phyloP scores from a whole-genome alignment of 2,797 vertebrate genomes.

The Eurystomus glaucurus region DNA sequence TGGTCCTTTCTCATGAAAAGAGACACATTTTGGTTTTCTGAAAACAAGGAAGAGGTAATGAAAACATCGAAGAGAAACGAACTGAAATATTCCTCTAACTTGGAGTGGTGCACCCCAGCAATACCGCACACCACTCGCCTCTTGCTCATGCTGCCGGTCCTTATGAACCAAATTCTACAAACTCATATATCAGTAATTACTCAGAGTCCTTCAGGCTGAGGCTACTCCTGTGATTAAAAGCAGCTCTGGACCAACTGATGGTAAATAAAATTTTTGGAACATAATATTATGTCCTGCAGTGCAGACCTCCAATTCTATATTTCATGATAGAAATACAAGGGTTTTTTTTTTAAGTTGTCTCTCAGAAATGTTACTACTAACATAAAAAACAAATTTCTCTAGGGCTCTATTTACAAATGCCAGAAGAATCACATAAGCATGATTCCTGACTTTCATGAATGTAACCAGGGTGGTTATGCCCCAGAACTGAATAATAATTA shows the following conservation, averaged over 20 bases:
- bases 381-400: conserved; percentile 45
- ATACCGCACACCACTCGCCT: background rate
- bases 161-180: background rate
- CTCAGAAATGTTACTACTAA: conserved; percentile 7
- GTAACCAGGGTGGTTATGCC: conserved; percentile 65
- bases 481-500: conserved; percentile 70
- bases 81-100: background rate
- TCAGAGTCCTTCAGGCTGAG: background rate
- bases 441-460: conserved; percentile 48
- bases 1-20: background rate
- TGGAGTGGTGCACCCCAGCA: background rate
- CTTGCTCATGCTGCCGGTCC: background rate
- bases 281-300: background rate
- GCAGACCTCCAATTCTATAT: background rate
- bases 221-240: conserved; percentile 27
- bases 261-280: background rate
- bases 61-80: background rate
- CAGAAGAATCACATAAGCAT: conserved; percentile 31
- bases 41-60: background rate
- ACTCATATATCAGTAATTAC: conserved; percentile 19
- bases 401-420: conserved; percentile 32
- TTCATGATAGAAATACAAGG: conserved; percentile 9
- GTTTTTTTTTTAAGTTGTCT: rapidly evolving
- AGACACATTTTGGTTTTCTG: background rate
- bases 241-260: background rate